Evolutionary conservation across 2,113 vertebrate genomes (phyloP).

Genomic region (Pelodiscus sinensis): DNA sequence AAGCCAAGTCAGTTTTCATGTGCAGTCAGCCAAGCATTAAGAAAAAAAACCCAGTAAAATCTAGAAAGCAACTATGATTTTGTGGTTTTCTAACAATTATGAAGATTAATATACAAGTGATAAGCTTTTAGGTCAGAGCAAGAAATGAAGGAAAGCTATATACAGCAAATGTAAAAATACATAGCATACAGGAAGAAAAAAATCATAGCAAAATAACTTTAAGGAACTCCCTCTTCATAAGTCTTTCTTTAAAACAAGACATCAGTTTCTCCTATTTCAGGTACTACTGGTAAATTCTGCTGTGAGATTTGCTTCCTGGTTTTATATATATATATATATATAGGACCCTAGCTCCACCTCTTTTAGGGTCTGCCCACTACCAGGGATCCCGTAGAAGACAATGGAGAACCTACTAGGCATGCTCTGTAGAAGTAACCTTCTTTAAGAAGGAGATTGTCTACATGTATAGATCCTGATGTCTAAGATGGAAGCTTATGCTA

Average conservation of each 20-base stretch:
- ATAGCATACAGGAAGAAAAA: neutral
- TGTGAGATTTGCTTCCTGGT: neutral
- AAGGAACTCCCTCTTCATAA: neutral
- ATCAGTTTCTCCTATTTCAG: neutral
- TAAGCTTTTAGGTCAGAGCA: neutral
- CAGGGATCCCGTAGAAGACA: neutral
- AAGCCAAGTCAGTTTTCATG: neutral
- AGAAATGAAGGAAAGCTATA: neutral
- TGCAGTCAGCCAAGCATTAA: neutral
- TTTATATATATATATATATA: neutral
- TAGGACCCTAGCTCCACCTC: neutral
- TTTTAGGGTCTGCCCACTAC: neutral
- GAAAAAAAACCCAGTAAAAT: neutral
- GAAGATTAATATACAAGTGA: neutral
- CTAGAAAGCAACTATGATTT: neutral
- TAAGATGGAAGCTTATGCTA: neutral
- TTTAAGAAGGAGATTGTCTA: fast-evolving
- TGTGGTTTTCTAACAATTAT: neutral
- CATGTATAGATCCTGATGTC: fast-evolving
- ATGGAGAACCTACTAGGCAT: neutral
- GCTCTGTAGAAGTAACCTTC: neutral
- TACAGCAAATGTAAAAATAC: neutral
- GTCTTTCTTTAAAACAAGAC: neutral
- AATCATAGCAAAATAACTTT: neutral
- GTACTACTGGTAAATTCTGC: neutral